Base-by-base conservation (phyloP, 2,888 invertebrate species). In the Lymantria dispar region DNA sequence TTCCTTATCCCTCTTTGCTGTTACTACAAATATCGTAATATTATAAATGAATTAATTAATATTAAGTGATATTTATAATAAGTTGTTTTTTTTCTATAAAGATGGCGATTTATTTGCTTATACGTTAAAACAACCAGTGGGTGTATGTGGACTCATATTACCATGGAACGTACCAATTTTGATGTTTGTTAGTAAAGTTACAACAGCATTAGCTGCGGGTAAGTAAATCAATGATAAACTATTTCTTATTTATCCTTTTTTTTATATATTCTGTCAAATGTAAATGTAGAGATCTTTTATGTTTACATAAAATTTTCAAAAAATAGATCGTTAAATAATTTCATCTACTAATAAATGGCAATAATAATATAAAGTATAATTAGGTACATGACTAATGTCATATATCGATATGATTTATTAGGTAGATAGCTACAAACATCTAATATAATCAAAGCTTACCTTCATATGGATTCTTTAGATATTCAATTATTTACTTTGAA, bases 111-210 rank as follows among this genome's bases (percentile, higher is more conserved):
- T 91, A 63, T 94, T 97, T 64, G 92, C 94, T 0, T 97, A 97
- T 78, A 96, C 96, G 0, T 47, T 83, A 45, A 82, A 78, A 46
- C 80, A 83, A 44, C 83, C 83, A 0, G 95, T 97, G 0, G 86
- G 86, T 0, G 96, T 98, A 0, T 96, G 96, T 72, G 98, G 95
- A 0, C 95, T 97, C 76, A 97, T 98, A 60, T 95, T 97, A 56
- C 97, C 98, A 0, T 98, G 98, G 97, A 98, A 98, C 78, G 97
- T 95, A 64, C 98, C 97, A 0, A 73, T 96, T 33, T 73, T 97
- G 54, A 97, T 98, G 97, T 94, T 96, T 85, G 93, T 96, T 1
- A 97, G 96, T 96, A 99, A 99, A 88, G 91, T 98, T 15, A 95
- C 90, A 2, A 94, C 95, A 0, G 95, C 96, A 0, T 75, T 96